These are phyloP conservation scores for Drosophila truncata DNA, from an alignment of 1,140 invertebrate species.

Conservation along the genomic window DNA sequence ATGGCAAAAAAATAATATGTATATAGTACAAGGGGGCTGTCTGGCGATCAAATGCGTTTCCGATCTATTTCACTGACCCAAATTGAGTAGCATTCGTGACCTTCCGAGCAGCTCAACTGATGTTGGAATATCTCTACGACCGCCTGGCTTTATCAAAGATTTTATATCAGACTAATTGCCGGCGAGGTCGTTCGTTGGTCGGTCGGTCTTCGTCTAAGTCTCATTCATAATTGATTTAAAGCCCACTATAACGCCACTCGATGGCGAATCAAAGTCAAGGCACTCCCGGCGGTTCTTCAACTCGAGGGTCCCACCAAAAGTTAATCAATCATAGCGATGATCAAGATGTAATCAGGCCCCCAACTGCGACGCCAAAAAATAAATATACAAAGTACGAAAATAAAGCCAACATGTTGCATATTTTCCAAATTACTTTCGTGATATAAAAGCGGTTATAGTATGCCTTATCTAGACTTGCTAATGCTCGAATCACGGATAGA, in stretches of 20 bases:
- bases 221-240: constrained; percentile 29
- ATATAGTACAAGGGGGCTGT: background rate
- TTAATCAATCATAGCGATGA: constrained; percentile 25
- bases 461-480: constrained; percentile 39
- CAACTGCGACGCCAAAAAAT: constrained; percentile 14
- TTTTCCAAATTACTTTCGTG: constrained; percentile 24
- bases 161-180: constrained; percentile 38
- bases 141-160: constrained; percentile 22
- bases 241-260: constrained; percentile 19
- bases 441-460: constrained; percentile 14
- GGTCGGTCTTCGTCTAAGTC: constrained; percentile 2
- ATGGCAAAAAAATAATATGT: background rate
- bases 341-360: constrained; percentile 30
- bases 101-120: constrained; percentile 25
- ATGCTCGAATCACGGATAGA: constrained; percentile 21
- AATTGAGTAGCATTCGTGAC: constrained; percentile 18
- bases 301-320: constrained; percentile 20
- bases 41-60: constrained; percentile 39
- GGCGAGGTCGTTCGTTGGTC: constrained; percentile 21
- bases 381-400: background rate
- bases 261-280: constrained; percentile 41
- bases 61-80: constrained; percentile 44
- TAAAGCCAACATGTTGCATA: constrained; percentile 12
- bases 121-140: constrained; percentile 13
- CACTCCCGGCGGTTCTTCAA: constrained; percentile 30